phyloP scores from a whole-genome alignment of 2,888 invertebrate species.

The Hartigia nigra region DNA sequence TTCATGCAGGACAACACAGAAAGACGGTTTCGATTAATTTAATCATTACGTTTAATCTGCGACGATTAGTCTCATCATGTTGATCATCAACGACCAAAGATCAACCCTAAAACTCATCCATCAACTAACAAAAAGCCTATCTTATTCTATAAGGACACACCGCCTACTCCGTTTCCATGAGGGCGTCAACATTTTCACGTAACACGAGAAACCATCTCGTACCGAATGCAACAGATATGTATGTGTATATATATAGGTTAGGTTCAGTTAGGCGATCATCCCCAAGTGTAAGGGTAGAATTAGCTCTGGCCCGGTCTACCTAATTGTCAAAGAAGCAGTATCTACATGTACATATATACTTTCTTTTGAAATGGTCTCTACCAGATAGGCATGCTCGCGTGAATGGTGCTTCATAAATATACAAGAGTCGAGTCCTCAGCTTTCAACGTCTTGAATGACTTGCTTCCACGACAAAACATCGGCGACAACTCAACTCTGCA shows the following conservation, averaged over 20 bases:
- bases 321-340: slow-evolving; percentile 28
- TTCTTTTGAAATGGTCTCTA: not conserved
- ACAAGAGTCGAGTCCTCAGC: slow-evolving; percentile 10
- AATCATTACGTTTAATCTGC: not conserved
- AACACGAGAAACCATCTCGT: not conserved
- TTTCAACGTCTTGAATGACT: slow-evolving; percentile 22
- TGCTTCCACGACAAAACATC: slow-evolving; percentile 17
- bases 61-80: not conserved
- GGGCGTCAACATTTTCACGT: not conserved
- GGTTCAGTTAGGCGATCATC: not conserved
- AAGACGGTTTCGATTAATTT: not conserved
- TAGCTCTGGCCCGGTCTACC: slow-evolving; percentile 12
- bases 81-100: not conserved
- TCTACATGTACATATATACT: slow-evolving; percentile 14
- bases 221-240: not conserved
- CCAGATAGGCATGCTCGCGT: not conserved
- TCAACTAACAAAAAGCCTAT: not conserved
- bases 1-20: not conserved
- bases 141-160: not conserved
- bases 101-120: not conserved
- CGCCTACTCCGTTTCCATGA: not conserved
- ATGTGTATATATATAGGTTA: not conserved
- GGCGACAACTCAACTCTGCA: slow-evolving; percentile 18
- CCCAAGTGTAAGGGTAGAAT: not conserved
- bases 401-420: slow-evolving; percentile 21